phyloP scores from a whole-genome alignment of 2,113 vertebrate genomes.

The Paramisgurnus dabryanus region DNA sequence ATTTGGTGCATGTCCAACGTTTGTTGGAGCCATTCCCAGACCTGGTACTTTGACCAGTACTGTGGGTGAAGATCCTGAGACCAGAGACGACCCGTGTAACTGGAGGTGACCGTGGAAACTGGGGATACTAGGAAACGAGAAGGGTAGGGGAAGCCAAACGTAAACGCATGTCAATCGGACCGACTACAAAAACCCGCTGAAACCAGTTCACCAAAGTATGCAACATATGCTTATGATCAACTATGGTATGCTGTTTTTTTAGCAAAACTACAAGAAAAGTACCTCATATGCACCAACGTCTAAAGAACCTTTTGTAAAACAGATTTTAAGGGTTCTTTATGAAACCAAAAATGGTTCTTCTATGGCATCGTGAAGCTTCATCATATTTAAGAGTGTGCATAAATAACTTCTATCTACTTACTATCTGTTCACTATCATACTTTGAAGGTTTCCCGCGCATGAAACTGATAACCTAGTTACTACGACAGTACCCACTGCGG shows the following conservation, averaged over 20 bases:
- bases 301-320: too few relatives aligned
- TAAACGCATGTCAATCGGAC: too few relatives aligned
- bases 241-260: too few relatives aligned
- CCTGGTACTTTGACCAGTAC: conserved; percentile 95
- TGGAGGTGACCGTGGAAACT: conserved; percentile 66
- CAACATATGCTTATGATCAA: too few relatives aligned
- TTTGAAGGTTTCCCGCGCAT: neutral
- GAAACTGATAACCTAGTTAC: conserved; percentile 24
- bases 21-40: conserved; percentile 98
- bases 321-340: too few relatives aligned
- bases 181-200: too few relatives aligned
- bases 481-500: neutral
- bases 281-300: too few relatives aligned
- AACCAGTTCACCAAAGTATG: too few relatives aligned
- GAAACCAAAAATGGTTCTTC: too few relatives aligned
- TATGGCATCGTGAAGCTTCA: too few relatives aligned
- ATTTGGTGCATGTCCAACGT: conserved; percentile 94
- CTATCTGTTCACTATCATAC: neutral
- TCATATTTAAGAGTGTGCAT: neutral
- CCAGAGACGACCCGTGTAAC: conserved; percentile 85
- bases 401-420: neutral
- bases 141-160: neutral
- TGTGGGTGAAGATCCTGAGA: conserved; percentile 86
- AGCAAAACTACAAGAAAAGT: too few relatives aligned
- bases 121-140: neutral